Conservation (phyloP, 2,888 invertebrate species). For the Anarsia innoxiella region DNA sequence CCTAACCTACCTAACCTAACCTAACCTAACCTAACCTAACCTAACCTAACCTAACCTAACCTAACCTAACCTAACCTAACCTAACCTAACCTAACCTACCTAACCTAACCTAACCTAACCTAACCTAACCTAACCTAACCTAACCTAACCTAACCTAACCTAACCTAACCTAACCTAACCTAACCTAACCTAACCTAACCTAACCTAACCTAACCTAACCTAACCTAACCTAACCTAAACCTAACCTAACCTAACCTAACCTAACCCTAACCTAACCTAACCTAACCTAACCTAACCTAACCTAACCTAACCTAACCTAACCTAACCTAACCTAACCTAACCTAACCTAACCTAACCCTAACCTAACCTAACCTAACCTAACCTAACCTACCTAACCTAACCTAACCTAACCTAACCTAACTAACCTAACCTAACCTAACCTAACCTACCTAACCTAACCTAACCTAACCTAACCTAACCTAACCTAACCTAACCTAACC, state of each 20-base stretch:
- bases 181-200: slow-evolving; percentile 15
- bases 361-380: slow-evolving; percentile 16
- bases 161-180: slow-evolving; percentile 13
- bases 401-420: slow-evolving; percentile 17
- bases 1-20: slow-evolving; percentile 13
- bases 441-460: slow-evolving; percentile 16
- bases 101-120: slow-evolving; percentile 17
- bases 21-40: slow-evolving; percentile 21
- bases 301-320: slow-evolving; percentile 15
- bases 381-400: slow-evolving; percentile 18
- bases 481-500: slow-evolving; percentile 13
- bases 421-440: slow-evolving; percentile 17
- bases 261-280: slow-evolving; percentile 19
- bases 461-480: slow-evolving; percentile 12
- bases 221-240: slow-evolving; percentile 13
- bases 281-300: slow-evolving; percentile 17
- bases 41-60: slow-evolving; percentile 20
- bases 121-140: slow-evolving; percentile 15
- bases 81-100: slow-evolving; percentile 18
- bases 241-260: slow-evolving; percentile 15
- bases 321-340: slow-evolving; percentile 15
- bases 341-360: slow-evolving; percentile 15
- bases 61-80: slow-evolving; percentile 20
- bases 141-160: slow-evolving; percentile 17
- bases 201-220: slow-evolving; percentile 12